A percentile compares a stretch with the other conserved stretches of the same genome.
Evolutionary conservation across 2,888 invertebrate genomes (phyloP).

Genomic region (Ectemnius continuus): DNA sequence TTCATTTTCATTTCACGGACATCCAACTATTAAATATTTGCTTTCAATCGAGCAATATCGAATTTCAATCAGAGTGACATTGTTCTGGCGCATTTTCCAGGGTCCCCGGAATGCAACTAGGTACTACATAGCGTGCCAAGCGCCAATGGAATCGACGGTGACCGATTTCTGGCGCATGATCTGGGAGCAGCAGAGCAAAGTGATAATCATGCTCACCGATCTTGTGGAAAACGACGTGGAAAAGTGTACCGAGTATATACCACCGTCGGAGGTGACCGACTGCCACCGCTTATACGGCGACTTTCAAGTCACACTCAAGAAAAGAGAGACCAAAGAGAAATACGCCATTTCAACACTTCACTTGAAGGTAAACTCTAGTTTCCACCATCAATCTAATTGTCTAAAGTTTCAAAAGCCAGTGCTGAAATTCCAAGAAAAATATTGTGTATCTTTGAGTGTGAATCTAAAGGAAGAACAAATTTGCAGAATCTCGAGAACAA

Average conservation of each 20-base stretch:
- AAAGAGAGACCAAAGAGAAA: constrained; percentile 93
- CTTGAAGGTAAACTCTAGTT: constrained; percentile 81
- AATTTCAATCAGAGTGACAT: neutral
- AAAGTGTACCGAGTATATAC: constrained; percentile 94
- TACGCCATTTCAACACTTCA: constrained; percentile 93
- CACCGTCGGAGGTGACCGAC: constrained; percentile 94
- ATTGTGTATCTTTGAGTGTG: neutral
- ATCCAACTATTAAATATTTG: too few relatives aligned
- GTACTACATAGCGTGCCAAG: constrained; percentile 95
- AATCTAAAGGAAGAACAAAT: neutral
- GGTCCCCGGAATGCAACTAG: constrained; percentile 90
- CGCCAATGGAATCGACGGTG: constrained; percentile 90
- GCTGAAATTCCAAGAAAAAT: too few relatives aligned
- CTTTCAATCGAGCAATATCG: neutral
- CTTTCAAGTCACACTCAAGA: constrained; percentile 91
- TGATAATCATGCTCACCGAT: constrained; percentile 94
- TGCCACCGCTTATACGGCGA: constrained; percentile 92
- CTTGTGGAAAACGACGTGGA: constrained; percentile 93
- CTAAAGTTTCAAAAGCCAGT: too few relatives aligned
- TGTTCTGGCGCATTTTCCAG: constrained; percentile 78
- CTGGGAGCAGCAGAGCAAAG: constrained; percentile 95
- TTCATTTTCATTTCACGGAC: too few relatives aligned
- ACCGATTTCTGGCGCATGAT: constrained; percentile 97
- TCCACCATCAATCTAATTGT: neutral
- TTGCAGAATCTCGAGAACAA: constrained; percentile 86